Evolutionary conservation across 2,888 invertebrate species (phyloP), one percentile per base, ranked within the genome.

Genomic region (Drosophila robusta): DNA sequence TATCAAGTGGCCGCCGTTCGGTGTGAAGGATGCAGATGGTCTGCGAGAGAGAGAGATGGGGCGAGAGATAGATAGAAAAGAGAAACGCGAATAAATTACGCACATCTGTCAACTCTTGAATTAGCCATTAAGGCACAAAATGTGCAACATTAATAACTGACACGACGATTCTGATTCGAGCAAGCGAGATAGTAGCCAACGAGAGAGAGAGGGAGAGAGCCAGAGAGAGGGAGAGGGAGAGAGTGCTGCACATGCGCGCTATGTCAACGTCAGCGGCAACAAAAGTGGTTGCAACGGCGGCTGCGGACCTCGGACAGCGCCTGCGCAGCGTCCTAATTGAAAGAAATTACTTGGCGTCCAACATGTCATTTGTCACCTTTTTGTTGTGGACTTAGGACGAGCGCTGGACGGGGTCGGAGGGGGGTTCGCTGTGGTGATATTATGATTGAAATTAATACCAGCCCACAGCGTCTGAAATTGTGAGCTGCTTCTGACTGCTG

Each of bases 141-240:
- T 91, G 92, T 90, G 91, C 90, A 90, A 90, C 92, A 92, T 92
- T 92, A 92, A 92, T 92, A 92, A 90, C 92, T 92, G 92, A 91
- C 92, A 91, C 82, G 74, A 71, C 83, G 83, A 88, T 90, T 90
- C 91, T 91, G 91, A 91, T 91, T 91, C 90, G 89, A 90, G 78
- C 77, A 22, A 47, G 58, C 41, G 44, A 60, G 55, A 57, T 55
- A 42, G 29, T 8, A 29, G 9, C 9, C 0, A 29, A 9, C 9
- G 3, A 29, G 29, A 18, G 51, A 51, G 52, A 12, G 32, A 49
- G 39, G 12, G 45, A 45, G 32, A 29, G 56, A 6, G 39, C 51
- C 39, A n/a, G 57, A 2, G 41, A 11, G 45, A 7, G 47, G 12
- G 34, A 2, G 51, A 22, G 60, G 22, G 71, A 11, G 42, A 54